These are phyloP conservation scores for Apostichopus californicus DNA, from an alignment of 35 echinoderm and acorn worm genomes.

Conservation along the genomic window DNA sequence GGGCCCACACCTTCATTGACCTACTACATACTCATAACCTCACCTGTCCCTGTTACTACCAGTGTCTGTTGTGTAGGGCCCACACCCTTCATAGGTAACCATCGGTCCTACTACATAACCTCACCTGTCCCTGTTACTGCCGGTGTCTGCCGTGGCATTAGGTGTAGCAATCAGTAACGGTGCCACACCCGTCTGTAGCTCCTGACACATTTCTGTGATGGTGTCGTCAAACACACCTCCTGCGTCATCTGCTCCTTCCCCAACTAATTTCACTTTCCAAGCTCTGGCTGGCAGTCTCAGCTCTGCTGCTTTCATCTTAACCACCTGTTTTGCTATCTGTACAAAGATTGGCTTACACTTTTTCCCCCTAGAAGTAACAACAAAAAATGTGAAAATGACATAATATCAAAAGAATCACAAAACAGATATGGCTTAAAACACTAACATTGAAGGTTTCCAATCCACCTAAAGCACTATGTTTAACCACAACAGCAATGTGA, in stretches of 20 bases:
- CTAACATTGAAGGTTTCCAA: no score
- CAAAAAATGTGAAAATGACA: no score
- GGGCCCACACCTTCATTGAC: no score
- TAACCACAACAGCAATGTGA: no score
- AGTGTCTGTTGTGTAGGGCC: no score
- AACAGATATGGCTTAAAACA: no score
- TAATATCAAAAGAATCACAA: no score
- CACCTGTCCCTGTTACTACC: no score
- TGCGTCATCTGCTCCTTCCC: conserved; percentile 97
- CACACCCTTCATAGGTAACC: no score
- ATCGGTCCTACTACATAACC: not conserved
- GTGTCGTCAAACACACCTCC: conserved; percentile 99
- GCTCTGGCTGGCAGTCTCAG: conserved; percentile 91
- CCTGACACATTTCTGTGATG: conserved; percentile 99
- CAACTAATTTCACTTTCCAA: conserved; percentile 98
- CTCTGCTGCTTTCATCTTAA: conserved; percentile 83
- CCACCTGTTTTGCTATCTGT: conserved; percentile 99
- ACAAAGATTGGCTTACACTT: conserved; percentile 98
- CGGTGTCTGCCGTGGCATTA: conserved; percentile 85
- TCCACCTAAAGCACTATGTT: no score
- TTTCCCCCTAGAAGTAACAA: conserved; percentile 56
- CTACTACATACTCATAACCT: no score
- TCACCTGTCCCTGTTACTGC: conserved; percentile 94
- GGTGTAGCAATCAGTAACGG: conserved; percentile 86
- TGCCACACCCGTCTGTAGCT: conserved; percentile 90